Evolutionary conservation across 2,888 invertebrate species (phyloP).

Genomic region (Torymus aiolomorphi): DNA sequence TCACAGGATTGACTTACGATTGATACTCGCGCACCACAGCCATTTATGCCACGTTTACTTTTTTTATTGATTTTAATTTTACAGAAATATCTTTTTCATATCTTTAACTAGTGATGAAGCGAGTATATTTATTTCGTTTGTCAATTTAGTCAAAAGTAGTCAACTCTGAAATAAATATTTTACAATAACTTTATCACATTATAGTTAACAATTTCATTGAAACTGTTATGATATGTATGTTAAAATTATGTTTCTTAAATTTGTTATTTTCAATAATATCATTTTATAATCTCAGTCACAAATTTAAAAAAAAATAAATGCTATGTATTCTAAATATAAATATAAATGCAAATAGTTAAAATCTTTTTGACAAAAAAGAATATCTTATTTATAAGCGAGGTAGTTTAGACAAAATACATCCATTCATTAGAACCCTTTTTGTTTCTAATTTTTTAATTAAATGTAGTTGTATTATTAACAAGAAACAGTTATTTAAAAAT

Average conservation of each 20-base stretch:
- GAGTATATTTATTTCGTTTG: too few species aligned
- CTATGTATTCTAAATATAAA: slow-evolving; percentile 35
- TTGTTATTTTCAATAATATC: slow-evolving; percentile 27
- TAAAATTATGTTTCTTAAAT: slow-evolving; percentile 43
- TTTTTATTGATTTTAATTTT: too few species aligned
- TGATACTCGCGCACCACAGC: too few species aligned
- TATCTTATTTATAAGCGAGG: slow-evolving; percentile 44
- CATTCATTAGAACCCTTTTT: slow-evolving; percentile 22
- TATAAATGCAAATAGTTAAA: slow-evolving; percentile 14
- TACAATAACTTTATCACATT: slow-evolving; percentile 47
- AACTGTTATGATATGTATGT: slow-evolving; percentile 51
- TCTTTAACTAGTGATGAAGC: too few species aligned
- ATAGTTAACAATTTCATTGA: slow-evolving; percentile 47
- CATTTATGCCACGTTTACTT: too few species aligned
- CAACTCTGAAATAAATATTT: slow-evolving; percentile 20
- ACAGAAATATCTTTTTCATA: too few species aligned
- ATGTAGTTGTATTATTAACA: slow-evolving; percentile 14
- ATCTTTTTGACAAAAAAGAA: slow-evolving; percentile 13
- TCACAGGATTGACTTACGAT: too few species aligned
- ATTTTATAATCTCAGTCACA: slow-evolving; percentile 37
- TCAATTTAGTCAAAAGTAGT: too few species aligned
- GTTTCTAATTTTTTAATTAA: slow-evolving; percentile 13
- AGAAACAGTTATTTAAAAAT: slow-evolving; percentile 36
- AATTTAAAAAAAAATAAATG: slow-evolving; percentile 30
- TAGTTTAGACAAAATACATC: slow-evolving; percentile 42